Evolutionary conservation across 2,113 vertebrate genomes (phyloP).

Genomic region (Chionodraco myersi): DNA sequence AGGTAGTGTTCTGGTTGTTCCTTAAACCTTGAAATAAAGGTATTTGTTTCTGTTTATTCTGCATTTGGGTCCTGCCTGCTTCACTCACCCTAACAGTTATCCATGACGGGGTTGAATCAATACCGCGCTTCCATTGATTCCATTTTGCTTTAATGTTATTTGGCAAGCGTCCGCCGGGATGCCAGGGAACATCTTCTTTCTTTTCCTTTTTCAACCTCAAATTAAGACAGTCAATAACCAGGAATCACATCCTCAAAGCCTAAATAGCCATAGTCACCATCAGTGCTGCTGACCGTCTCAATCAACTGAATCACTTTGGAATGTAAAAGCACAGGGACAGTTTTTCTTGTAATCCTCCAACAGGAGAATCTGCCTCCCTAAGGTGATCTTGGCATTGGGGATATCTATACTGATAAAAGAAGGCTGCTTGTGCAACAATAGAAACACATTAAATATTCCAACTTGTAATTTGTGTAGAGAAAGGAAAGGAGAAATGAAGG

Average conservation of each 20-base stretch:
- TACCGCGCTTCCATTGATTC: constrained; percentile 66
- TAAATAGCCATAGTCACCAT: constrained; percentile 36
- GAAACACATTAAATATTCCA: constrained; percentile 74
- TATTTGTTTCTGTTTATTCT: no score
- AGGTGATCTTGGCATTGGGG: constrained; percentile 45
- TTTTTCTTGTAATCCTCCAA: constrained; percentile 32
- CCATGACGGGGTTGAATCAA: constrained; percentile 62
- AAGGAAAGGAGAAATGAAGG: constrained; percentile 59
- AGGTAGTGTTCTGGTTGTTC: no score
- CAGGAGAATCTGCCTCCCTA: constrained; percentile 41
- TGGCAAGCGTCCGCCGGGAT: constrained; percentile 38
- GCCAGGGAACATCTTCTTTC: constrained; percentile 23
- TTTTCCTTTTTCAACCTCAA: constrained; percentile 35
- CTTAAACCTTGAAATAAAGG: no score
- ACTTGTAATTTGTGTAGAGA: constrained; percentile 69
- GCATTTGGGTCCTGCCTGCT: no score
- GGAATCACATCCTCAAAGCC: constrained; percentile 48
- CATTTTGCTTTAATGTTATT: constrained; percentile 62
- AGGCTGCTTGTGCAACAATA: constrained; percentile 68
- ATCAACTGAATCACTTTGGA: constrained; percentile 50
- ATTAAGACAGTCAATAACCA: constrained; percentile 54
- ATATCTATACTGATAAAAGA: constrained; percentile 63
- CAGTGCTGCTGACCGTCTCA: constrained; percentile 28
- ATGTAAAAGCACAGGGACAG: constrained; percentile 26
- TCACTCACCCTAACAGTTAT: constrained; percentile 27